Conservation (phyloP, 2,888 invertebrate species). For the Daptonema setosum region DNA sequence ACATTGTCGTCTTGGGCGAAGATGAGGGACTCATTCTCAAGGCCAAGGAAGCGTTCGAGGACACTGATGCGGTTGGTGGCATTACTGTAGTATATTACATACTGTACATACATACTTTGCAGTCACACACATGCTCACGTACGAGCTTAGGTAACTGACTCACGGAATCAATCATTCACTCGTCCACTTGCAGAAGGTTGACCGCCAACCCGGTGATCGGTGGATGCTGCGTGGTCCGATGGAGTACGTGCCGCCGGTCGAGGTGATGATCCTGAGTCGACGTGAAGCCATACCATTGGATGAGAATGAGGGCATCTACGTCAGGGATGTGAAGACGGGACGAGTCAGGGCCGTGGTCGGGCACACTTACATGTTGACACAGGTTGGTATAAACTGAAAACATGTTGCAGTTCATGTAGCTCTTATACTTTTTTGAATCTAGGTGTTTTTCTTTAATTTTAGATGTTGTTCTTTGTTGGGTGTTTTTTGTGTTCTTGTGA, state of each 20-base stretch:
- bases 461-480: no score
- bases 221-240: constrained; percentile 36
- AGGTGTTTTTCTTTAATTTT: no score
- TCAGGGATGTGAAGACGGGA: constrained; percentile 31
- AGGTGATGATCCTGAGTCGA: constrained; percentile 33
- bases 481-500: no score
- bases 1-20: constrained; percentile 32
- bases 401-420: not conserved
- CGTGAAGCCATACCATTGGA: constrained; percentile 33
- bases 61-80: constrained; percentile 12
- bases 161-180: no score
- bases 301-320: constrained; percentile 36
- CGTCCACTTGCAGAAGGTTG: no score
- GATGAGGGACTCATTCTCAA: constrained; percentile 34
- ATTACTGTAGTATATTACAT: not conserved
- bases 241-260: constrained; percentile 35
- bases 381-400: constrained; percentile 16
- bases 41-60: constrained; percentile 30
- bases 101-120: not conserved
- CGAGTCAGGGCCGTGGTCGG: constrained; percentile 32
- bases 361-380: constrained; percentile 34
- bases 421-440: no score
- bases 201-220: constrained; percentile 32
- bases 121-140: no score
- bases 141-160: no score